A percentile compares a stretch with the other conserved stretches of the same genome.
Conservation (phyloP, 2,888 invertebrate species). For the Branchipolynoe longqiensis region DNA sequence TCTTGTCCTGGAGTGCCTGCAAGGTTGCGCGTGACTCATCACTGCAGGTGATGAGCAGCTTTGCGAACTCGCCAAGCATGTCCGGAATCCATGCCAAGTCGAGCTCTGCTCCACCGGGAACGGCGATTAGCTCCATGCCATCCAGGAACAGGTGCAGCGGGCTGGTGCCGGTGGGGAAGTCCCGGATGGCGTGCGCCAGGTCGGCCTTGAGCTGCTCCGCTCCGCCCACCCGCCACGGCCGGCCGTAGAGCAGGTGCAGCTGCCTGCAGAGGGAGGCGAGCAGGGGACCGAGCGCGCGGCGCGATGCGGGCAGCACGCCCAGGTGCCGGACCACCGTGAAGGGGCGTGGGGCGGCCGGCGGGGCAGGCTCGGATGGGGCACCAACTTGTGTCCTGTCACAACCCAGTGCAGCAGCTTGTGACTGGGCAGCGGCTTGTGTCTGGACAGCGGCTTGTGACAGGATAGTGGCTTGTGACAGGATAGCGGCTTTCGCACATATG, state of each 20-base stretch:
- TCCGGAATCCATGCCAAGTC: conserved; percentile 14
- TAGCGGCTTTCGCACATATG: background rate
- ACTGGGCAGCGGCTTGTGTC: no score
- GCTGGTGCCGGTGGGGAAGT: background rate
- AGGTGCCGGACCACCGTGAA: background rate
- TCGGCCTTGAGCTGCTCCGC: conserved; percentile 1
- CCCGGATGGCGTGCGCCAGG: background rate
- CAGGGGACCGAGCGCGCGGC: background rate
- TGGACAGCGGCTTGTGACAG: no score
- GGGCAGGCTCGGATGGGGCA: no score
- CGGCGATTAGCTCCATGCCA: conserved; percentile 4
- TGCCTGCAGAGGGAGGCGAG: background rate
- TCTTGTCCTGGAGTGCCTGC: background rate
- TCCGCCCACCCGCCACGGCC: background rate
- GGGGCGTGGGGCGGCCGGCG: background rate
- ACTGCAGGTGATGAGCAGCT: background rate
- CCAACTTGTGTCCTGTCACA: background rate
- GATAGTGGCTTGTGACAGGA: no score
- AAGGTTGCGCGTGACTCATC: background rate
- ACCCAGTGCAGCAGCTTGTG: no score
- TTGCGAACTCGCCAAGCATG: background rate
- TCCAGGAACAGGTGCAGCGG: background rate
- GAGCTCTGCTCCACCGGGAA: background rate
- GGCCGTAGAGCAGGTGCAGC: background rate
- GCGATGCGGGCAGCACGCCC: background rate